phyloP scores from a whole-genome alignment of 2,113 vertebrate species.

The Jacana jacana region DNA sequence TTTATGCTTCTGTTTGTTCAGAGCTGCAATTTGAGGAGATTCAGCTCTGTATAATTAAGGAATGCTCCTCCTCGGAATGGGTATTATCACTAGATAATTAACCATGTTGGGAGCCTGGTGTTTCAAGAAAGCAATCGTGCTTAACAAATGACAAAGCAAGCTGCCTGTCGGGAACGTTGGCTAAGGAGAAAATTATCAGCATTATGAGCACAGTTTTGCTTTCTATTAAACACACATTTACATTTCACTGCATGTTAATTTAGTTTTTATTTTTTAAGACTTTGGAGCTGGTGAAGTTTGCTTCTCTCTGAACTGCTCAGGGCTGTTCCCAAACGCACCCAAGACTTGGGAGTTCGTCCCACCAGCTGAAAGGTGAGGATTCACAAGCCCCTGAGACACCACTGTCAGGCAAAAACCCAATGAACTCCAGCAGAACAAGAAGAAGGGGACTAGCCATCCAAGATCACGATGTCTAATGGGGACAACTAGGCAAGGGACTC shows the following conservation, averaged over 20 bases:
- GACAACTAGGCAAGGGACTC: background rate
- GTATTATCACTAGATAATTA: slow-evolving; percentile 43
- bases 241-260: slow-evolving; percentile 40
- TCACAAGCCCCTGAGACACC: background rate
- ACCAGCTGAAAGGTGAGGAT: background rate
- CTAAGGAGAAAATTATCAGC: slow-evolving; percentile 24
- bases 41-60: slow-evolving; percentile 34
- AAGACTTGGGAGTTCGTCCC: background rate
- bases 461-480: background rate
- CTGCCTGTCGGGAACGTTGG: slow-evolving; percentile 1
- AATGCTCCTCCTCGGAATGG: slow-evolving; percentile 24
- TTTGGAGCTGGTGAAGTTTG: background rate
- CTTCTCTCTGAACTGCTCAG: background rate
- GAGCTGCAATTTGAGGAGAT: slow-evolving; percentile 9
- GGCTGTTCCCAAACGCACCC: background rate
- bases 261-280: slow-evolving; percentile 13
- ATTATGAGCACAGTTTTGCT: slow-evolving; percentile 28
- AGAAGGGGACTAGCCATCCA: background rate
- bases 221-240: slow-evolving; percentile 54
- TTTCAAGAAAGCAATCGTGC: slow-evolving; percentile 28
- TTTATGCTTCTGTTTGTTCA: slow-evolving; percentile 17
- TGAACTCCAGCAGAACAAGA: background rate
- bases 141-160: slow-evolving; percentile 39
- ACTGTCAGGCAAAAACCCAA: background rate
- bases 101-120: slow-evolving; percentile 20